Evolutionary conservation across 2,797 vertebrate species (phyloP), one percentile per base, ranked within the genome.

Genomic region (Delichon dasypus): DNA sequence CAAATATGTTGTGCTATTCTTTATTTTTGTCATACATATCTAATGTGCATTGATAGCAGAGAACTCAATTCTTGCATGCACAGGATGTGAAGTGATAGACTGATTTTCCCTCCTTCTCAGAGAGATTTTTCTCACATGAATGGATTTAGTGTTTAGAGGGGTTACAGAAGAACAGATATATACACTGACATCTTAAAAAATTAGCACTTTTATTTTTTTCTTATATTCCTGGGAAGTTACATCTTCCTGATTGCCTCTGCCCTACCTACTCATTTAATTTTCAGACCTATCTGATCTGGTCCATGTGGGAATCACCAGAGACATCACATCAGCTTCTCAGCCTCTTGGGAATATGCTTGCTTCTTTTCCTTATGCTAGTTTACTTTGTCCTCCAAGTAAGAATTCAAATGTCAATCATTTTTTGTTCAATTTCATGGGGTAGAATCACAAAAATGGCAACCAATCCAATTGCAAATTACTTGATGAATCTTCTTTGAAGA

Each of bases 401-500:
- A 98, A 98, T 97, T 98, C 97, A 98, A 97, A 97, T 96, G 97
- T 96, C 97, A 98, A 92, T 98, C 97, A 98, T 97, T 97, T 97
- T 97, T 96, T 97, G 96, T 98, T 97, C 96, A 97, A 97, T 98
- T 98, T 98, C 97, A 98, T 95, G 97, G 97, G 96, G 93, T 90
- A 97, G 95, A 97, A 96, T 98, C 98, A 97, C 97, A 98, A 98
- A 98, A 98, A 97, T 97, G 97, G 97, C 97, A 98, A 97, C 98
- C 97, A 97, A 97, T 98, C 98, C 97, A 97, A 97, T 96, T 98
- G 97, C 97, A 98, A 98, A 98, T 98, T 98, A 97, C 97, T 98
- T 98, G 98, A 99, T 98, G 99, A 98, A 99, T 99, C 98, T 98
- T 97, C 98, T 99, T 99, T 98, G 98, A 99, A 99, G 98, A 99